Base-by-base conservation (phyloP, 2,113 vertebrate species). In the Mus musculus region DNA sequence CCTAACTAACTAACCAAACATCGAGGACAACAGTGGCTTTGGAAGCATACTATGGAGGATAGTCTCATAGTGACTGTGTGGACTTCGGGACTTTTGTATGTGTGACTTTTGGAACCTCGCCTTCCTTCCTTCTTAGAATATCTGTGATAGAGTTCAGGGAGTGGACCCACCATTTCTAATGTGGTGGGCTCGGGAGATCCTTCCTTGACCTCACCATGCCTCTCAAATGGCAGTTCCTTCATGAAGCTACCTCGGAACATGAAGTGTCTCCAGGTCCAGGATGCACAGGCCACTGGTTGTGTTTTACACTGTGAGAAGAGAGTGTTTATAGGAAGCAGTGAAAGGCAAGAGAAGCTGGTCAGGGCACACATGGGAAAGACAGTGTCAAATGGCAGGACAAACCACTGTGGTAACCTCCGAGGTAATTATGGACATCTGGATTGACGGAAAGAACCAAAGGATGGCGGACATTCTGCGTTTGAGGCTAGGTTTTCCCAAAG, bases 391-490 rank as follows among this genome's bases (percentile, higher is more conserved):
- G 98, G 97, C 95, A 96, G 96, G 28, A 91, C 71, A 94, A 80
- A 97, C 88, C 93, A 36, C 89, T 97, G 96, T 97, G 96, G 98
- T 97, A 97, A 97, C 14, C 39, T 97, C 94, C 92, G 94, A 97
- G 97, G 96, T 96, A 95, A 98, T 98, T 97, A 91, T 0, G 65
- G 96, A 97, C 97, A 98, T 98, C 97, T 98, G 98, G 97, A 96
- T 92, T 17, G 59, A 94, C 96, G 95, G 85, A 95, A 97, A 91
- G 95, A 89, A 65, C 77, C 82, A 56, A 54, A 88, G 93, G 97
- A 93, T 97, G 97, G 97, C 91, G 97, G 81, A 80, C 97, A 96
- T 42, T 97, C 94, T 96, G 96, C 90, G 46, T 90, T 95, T 76
- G 95, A 26, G 19, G 88, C 93, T 93, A 77, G 59, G 73, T 93